These are phyloP conservation scores for Perizoma flavofasciatum DNA, from an alignment of 2,888 invertebrate species.

Conservation along the genomic window DNA sequence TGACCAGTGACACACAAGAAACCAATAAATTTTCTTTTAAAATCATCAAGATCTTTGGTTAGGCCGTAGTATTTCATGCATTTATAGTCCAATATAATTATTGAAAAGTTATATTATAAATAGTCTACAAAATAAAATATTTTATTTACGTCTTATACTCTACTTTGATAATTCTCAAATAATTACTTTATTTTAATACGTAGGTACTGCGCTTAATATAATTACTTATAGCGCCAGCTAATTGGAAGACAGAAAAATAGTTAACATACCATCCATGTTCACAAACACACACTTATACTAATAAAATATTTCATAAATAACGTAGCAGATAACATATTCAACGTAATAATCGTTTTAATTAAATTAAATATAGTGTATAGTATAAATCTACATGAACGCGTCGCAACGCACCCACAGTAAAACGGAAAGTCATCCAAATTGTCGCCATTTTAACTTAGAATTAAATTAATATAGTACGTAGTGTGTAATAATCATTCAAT, in stretches of 20 bases:
- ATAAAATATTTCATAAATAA: slow-evolving; percentile 18
- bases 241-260: slow-evolving; percentile 70
- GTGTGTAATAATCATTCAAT: slow-evolving; percentile 4
- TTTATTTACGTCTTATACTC: slow-evolving; percentile 4
- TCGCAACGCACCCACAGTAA: slow-evolving; percentile 69
- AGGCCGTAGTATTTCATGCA: slow-evolving; percentile 26
- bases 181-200: slow-evolving; percentile 9
- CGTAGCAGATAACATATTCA: slow-evolving; percentile 29
- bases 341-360: slow-evolving; percentile 28
- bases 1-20: slow-evolving; percentile 33
- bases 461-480: slow-evolving; percentile 14
- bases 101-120: not conserved
- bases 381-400: slow-evolving; percentile 78
- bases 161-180: slow-evolving; percentile 7
- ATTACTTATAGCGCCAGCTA: slow-evolving; percentile 53
- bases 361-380: slow-evolving; percentile 59
- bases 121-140: not conserved
- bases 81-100: not conserved
- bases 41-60: slow-evolving; percentile 29
- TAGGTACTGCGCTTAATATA: slow-evolving; percentile 30
- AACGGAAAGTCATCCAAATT: slow-evolving; percentile 64
- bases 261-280: slow-evolving; percentile 43
- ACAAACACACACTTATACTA: slow-evolving; percentile 38
- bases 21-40: slow-evolving; percentile 8
- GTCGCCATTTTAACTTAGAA: slow-evolving; percentile 44